Evolutionary conservation across 1,140 invertebrate genomes (phyloP).

Genomic region (Sitophilus oryzae): DNA sequence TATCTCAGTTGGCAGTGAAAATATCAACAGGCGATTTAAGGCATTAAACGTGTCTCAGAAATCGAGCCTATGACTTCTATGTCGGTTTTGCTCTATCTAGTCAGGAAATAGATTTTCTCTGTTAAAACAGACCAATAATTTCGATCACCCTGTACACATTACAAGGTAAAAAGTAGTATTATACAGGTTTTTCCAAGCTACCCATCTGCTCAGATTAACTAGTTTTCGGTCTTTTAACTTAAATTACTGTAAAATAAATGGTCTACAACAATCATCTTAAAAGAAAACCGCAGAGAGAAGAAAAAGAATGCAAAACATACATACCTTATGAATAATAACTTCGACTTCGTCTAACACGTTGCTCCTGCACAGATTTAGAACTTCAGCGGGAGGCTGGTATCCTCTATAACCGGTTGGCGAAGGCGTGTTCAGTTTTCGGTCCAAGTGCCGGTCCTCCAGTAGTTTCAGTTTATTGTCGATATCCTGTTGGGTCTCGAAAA

Average conservation of each 20-base stretch:
- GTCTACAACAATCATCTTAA: not conserved
- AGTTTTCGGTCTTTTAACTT: no score
- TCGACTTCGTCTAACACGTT: constrained; percentile 48
- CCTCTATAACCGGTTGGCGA: constrained; percentile 73
- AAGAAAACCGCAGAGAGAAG: not conserved
- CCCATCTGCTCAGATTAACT: no score
- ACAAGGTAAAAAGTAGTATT: no score
- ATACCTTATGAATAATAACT: constrained; percentile 57
- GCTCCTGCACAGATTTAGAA: constrained; percentile 49
- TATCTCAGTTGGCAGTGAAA: no score
- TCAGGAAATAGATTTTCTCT: no score
- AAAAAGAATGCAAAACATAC: not conserved
- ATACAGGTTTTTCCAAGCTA: no score
- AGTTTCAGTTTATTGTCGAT: constrained; percentile 10
- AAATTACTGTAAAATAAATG: not conserved
- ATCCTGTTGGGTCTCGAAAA: constrained; percentile 57
- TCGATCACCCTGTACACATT: no score
- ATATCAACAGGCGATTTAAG: no score
- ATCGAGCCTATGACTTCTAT: no score
- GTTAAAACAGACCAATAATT: no score
- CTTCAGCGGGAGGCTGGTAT: constrained; percentile 66
- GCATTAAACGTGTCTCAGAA: no score
- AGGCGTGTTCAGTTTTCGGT: constrained; percentile 46
- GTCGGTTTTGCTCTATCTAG: no score
- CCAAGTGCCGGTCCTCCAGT: constrained; percentile 11